These are phyloP conservation scores for Calephelis virginiensis DNA, from an alignment of 1,140 invertebrate genomes.

Conservation along the genomic window DNA sequence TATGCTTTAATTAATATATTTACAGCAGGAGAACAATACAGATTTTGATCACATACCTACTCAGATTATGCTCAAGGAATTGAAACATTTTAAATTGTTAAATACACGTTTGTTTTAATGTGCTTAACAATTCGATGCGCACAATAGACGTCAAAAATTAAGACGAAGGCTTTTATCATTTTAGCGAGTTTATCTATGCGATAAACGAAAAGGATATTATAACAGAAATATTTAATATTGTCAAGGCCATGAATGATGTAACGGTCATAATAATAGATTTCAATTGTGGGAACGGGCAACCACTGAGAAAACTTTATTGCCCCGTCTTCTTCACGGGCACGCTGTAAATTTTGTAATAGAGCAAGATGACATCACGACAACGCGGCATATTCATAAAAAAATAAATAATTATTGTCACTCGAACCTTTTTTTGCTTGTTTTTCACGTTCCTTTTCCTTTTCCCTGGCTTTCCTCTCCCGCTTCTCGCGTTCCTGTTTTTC, in stretches of 20 bases:
- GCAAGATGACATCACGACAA: constrained; percentile 54
- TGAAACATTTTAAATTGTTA: too few relatives aligned
- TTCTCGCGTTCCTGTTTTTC: constrained; percentile 75
- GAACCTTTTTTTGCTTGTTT: constrained; percentile 78
- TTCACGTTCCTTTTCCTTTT: constrained; percentile 75
- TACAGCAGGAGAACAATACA: too few relatives aligned
- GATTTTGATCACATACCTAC: too few relatives aligned
- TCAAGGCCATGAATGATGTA: constrained; percentile 66
- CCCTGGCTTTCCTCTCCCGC: constrained; percentile 74
- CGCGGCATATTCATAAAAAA: constrained; percentile 26
- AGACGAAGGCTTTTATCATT: constrained; percentile 7
- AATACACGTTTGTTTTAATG: not conserved
- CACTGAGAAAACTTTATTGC: constrained; percentile 45
- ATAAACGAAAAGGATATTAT: constrained; percentile 17
- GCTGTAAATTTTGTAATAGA: constrained; percentile 40
- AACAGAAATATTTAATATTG: constrained; percentile 47
- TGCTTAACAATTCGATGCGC: not conserved
- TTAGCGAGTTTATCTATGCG: constrained; percentile 6
- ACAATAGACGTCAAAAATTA: not conserved
- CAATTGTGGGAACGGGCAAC: constrained; percentile 46
- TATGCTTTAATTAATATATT: too few relatives aligned
- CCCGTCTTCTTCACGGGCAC: constrained; percentile 36
- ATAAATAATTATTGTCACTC: constrained; percentile 22
- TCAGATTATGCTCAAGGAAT: too few relatives aligned
- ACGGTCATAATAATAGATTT: constrained; percentile 49